Base-by-base conservation (phyloP, 2,797 vertebrate species). In the Ataeniobius toweri region DNA sequence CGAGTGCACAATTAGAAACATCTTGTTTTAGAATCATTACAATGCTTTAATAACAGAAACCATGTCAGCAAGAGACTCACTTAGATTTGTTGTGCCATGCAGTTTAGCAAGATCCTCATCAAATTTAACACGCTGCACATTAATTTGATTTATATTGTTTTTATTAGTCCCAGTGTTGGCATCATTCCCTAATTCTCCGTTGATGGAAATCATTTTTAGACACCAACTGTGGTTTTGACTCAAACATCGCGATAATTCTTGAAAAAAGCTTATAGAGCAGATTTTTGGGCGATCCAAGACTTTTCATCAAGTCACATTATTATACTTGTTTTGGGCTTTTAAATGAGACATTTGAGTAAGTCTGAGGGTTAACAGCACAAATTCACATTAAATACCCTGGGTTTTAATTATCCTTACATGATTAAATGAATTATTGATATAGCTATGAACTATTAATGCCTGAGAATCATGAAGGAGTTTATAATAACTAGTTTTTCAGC, bases 1-100 rank as follows among this genome's bases (percentile, higher is more conserved):
- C 7, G 24, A 74, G 53, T 39, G 36, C 77, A 78, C 53, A 46
- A 41, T 41, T 36, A 18, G 14, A 31, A 41, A 74, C 50, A 74
- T 59, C 41, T 44, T 24, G 3, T 56, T 83, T 63, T 5, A 68
- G 26, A 46, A 63, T 74, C 73, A 71, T 39, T 46, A 3, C 44
- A 69, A 82, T 68, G 26, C 13, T 28, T 67, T 58, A 20, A 46
- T 51, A 75, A 71, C 22, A 69, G 20, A 61, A 80, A 80, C 51
- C 70, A 44, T 36, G 24, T 61, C 58, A 82, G 6, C 28, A n/a
- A 53, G 50, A 78, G 55, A 24, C 13, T 61, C 20, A 6, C 65
- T 73, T 73, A 72, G 24, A 71, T 41, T 69, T 67, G 22, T 28
- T 56, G 72, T 67, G 31, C 72, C 50, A 51, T 63, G 65, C 41